phyloP scores from a whole-genome alignment of 2,113 vertebrate species.

The Urocynchramus pylzowi region DNA sequence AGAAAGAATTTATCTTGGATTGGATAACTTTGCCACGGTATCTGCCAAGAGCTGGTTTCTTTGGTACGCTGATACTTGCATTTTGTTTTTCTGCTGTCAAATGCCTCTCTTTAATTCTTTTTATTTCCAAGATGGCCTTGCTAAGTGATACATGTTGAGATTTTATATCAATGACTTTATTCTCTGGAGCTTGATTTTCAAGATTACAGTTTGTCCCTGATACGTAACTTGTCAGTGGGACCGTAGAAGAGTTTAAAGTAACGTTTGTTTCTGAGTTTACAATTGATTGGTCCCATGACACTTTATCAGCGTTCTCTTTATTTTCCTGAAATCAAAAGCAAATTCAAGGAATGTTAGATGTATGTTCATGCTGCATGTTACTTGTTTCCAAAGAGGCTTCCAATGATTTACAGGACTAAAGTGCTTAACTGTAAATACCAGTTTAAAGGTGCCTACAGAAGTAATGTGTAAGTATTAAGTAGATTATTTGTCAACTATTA shows the following conservation, averaged over 20 bases:
- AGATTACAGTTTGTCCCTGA: neutral
- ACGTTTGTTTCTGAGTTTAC: neutral
- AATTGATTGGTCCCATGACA: neutral
- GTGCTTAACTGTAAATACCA: neutral
- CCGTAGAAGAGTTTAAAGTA: neutral
- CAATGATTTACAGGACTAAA: neutral
- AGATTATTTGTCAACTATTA: neutral
- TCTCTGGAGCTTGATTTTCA: neutral
- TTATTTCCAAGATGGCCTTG: conserved; percentile 70
- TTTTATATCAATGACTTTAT: conserved; percentile 11
- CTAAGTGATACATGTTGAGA: conserved; percentile 62
- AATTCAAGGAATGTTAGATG: neutral
- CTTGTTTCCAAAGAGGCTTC: neutral
- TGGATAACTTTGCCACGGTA: conserved; percentile 86
- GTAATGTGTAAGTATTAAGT: neutral
- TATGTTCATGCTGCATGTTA: neutral
- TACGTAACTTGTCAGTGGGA: neutral
- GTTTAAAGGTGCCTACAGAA: neutral
- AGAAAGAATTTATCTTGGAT: conserved; percentile 89
- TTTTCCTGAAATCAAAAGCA: conserved; percentile 63
- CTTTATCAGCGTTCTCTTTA: conserved; percentile 66
- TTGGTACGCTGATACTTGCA: conserved; percentile 12
- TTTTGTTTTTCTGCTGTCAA: conserved; percentile 61
- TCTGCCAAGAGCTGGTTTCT: conserved; percentile 78
- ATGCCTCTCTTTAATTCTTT: conserved; percentile 63